Evolutionary conservation across 2,797 vertebrate species (phyloP).

Genomic region (Gambelia wislizenii): DNA sequence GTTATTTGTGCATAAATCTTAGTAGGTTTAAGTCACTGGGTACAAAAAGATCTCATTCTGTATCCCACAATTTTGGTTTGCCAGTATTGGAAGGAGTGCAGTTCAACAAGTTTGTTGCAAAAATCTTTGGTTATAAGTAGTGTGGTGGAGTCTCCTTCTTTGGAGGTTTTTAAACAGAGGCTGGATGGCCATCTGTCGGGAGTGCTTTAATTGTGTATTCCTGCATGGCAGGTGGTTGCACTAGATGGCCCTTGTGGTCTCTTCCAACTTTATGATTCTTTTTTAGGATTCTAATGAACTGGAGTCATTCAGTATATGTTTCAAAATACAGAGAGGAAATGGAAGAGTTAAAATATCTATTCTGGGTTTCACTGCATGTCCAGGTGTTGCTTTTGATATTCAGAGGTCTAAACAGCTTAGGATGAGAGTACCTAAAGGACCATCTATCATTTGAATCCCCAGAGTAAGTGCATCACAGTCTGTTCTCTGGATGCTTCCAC

Average conservation of each 20-base stretch:
- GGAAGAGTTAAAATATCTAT: not conserved
- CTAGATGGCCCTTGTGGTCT: too few relatives aligned
- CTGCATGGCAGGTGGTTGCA: too few relatives aligned
- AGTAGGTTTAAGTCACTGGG: conserved; percentile 19
- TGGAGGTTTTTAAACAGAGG: too few relatives aligned
- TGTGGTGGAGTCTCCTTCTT: too few relatives aligned
- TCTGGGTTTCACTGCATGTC: not conserved
- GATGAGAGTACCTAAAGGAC: too few relatives aligned
- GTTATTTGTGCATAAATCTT: not conserved
- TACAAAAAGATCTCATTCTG: not conserved
- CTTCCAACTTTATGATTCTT: too few relatives aligned
- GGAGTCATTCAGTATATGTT: not conserved
- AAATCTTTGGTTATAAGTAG: not conserved
- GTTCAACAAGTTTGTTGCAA: not conserved
- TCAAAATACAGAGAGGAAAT: not conserved
- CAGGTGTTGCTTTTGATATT: not conserved
- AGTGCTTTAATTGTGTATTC: too few relatives aligned
- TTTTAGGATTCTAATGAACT: too few relatives aligned
- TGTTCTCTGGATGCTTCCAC: not conserved
- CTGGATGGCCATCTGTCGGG: too few relatives aligned
- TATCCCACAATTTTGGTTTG: not conserved
- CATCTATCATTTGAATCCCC: not conserved
- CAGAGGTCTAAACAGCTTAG: not conserved
- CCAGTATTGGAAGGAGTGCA: not conserved
- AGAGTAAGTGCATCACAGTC: not conserved